Evolutionary conservation across 2,797 vertebrate genomes (phyloP).

Genomic region (Catostomus latipinnis): DNA sequence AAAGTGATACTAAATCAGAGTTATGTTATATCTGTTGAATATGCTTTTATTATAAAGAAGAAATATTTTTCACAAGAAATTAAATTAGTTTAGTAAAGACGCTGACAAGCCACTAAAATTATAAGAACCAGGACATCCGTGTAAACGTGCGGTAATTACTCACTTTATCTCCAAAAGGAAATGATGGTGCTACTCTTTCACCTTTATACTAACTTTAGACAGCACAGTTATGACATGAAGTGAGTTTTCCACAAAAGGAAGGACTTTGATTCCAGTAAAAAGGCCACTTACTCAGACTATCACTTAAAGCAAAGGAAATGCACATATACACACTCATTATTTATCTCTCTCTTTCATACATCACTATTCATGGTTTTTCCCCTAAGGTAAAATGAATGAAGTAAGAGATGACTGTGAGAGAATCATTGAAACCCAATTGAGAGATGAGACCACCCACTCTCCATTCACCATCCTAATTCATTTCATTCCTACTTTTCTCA

Average conservation of each 20-base stretch:
- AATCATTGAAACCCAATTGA: constrained; percentile 35
- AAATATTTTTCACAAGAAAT: too few species aligned
- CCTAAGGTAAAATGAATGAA: background rate
- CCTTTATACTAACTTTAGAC: constrained; percentile 12
- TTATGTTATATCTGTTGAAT: too few species aligned
- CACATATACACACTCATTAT: constrained; percentile 18
- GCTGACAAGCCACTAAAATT: background rate
- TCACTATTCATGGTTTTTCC: constrained; percentile 15
- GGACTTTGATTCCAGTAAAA: constrained; percentile 32
- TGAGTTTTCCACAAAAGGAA: constrained; percentile 37
- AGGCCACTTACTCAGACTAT: constrained; percentile 40
- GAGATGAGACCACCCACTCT: constrained; percentile 57
- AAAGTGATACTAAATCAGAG: too few species aligned
- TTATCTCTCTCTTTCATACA: constrained; percentile 5
- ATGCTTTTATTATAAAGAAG: too few species aligned
- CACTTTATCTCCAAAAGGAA: constrained; percentile 33
- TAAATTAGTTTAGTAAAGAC: too few species aligned
- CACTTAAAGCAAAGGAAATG: constrained; percentile 35
- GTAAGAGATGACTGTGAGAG: constrained; percentile 56
- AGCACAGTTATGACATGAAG: constrained; percentile 16
- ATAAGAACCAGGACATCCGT: constrained; percentile 28
- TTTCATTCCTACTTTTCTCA: constrained; percentile 63
- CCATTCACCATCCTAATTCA: constrained; percentile 62
- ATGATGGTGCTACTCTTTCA: constrained; percentile 31
- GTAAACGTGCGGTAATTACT: constrained; percentile 24